A percentile compares a stretch with the other conserved stretches of the same genome.
phyloP scores from a whole-genome alignment of 2,113 vertebrate species.

The Planiliza haematocheilus region DNA sequence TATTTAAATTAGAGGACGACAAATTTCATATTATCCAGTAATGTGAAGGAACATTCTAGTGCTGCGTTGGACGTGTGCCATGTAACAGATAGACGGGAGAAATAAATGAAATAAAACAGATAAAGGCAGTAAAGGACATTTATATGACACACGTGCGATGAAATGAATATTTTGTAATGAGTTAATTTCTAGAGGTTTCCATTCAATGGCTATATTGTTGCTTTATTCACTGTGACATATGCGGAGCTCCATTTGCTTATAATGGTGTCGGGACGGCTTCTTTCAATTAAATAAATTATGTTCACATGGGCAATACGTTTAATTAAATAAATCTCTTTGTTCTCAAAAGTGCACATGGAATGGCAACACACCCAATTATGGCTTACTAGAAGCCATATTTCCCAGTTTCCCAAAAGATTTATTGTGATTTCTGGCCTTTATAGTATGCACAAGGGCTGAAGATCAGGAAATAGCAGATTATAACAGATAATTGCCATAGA shows the following conservation, averaged over 20 bases:
- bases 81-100: constrained; percentile 1
- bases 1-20: constrained; percentile 32
- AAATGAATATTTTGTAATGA: constrained; percentile 4
- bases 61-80: background rate
- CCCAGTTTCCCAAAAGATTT: too few species aligned
- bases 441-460: too few species aligned
- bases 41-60: constrained; percentile 1
- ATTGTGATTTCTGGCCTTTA: too few species aligned
- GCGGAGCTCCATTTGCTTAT: too few species aligned
- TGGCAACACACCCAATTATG: too few species aligned
- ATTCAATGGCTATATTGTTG: background rate
- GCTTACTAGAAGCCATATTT: too few species aligned
- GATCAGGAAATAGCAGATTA: too few species aligned
- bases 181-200: background rate
- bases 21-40: constrained; percentile 23
- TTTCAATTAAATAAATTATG: background rate
- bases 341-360: too few species aligned
- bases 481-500: too few species aligned
- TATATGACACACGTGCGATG: background rate
- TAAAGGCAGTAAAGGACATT: constrained; percentile 21
- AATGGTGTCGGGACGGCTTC: background rate
- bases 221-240: too few species aligned
- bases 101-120: constrained; percentile 11
- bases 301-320: background rate
- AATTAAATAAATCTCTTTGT: background rate